Base-by-base conservation (phyloP, 2,888 invertebrate species). In the Melikaiella ostensackeni region DNA sequence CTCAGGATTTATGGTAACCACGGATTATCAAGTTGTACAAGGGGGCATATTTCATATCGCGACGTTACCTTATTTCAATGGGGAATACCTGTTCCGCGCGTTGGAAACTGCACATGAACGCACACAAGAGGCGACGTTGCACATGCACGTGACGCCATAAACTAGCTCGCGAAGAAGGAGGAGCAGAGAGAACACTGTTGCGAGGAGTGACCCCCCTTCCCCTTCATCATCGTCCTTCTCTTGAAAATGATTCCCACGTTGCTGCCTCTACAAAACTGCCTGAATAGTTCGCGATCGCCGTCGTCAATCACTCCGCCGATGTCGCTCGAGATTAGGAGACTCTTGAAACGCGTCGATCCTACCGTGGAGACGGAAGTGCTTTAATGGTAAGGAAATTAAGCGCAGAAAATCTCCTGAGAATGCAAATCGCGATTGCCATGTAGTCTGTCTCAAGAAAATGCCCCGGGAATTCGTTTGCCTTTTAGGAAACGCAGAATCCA, bases 11-110 rank as follows among this genome's bases (percentile, higher is more conserved):
- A 91, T 91, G 91, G 90, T 91, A 91, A 91, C 91, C 90, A 90
- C 88, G 91, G 90, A 91, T 91, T 91, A 91, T 91, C 91, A 91
- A 91, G 91, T 91, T 91, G 91, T 90, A 91, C 91, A 90, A 90
- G 90, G 87, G 88, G 86, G 86, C 89, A 91, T 91, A 91, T 90
- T 91, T 91, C 91, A 91, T 91, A 91, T 90, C 86, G 88, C 89
- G 89, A 89, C 90, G 88, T 89, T 89, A 89, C 89, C 88, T 91
- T 89, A 90, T 90, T 89, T 88, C 89, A 88, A 90, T 89, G 89
- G 86, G 83, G 88, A 88, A 90, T 90, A 89, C 89, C 88, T 89
- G 89, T 89, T 90, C 84, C 82, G 75, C 84, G 85, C 86, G 83
- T 84, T 86, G 85, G 81, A 86, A 84, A 85, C 85, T 83, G 85